Conservation (phyloP, 1,140 invertebrate species). For the Zaprionus gabonicus region DNA sequence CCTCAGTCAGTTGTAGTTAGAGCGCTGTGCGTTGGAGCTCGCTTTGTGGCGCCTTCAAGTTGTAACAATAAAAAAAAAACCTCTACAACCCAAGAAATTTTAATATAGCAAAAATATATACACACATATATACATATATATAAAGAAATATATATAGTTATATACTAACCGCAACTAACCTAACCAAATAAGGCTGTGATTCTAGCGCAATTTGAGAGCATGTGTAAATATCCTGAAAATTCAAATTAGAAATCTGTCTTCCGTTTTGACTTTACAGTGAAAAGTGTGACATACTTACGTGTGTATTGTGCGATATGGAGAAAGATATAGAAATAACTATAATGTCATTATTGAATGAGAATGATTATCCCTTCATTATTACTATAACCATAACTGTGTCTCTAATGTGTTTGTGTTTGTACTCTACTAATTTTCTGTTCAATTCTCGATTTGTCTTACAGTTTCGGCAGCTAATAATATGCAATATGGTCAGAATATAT, state of each 20-base stretch:
- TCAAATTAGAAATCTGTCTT: background rate
- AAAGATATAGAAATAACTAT: background rate
- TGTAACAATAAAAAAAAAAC: slow-evolving; percentile 5
- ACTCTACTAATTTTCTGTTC: slow-evolving; percentile 14
- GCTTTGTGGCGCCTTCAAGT: slow-evolving; percentile 48
- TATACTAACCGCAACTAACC: slow-evolving; percentile 8
- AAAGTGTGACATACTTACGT: background rate
- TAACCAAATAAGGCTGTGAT: slow-evolving; percentile 44
- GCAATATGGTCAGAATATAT: slow-evolving; percentile 85
- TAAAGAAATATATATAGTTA: slow-evolving; percentile 12
- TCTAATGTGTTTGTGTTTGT: background rate
- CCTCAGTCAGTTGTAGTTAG: slow-evolving; percentile 75
- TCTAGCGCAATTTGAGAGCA: slow-evolving; percentile 50
- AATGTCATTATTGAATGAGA: background rate
- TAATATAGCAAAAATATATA: slow-evolving; percentile 36
- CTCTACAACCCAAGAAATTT: slow-evolving; percentile 12
- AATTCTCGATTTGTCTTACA: slow-evolving; percentile 49
- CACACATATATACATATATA: slow-evolving; percentile 13
- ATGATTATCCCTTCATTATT: background rate
- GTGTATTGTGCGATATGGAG: background rate
- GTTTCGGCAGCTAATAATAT: slow-evolving; percentile 84
- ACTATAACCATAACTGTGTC: background rate
- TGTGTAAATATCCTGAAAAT: slow-evolving; percentile 44
- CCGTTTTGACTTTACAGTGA: slow-evolving; percentile 1
- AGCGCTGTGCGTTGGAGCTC: slow-evolving; percentile 67